These are phyloP conservation scores for Phytoseiulus persimilis DNA, from an alignment of 2,888 invertebrate species.

Conservation along the genomic window DNA sequence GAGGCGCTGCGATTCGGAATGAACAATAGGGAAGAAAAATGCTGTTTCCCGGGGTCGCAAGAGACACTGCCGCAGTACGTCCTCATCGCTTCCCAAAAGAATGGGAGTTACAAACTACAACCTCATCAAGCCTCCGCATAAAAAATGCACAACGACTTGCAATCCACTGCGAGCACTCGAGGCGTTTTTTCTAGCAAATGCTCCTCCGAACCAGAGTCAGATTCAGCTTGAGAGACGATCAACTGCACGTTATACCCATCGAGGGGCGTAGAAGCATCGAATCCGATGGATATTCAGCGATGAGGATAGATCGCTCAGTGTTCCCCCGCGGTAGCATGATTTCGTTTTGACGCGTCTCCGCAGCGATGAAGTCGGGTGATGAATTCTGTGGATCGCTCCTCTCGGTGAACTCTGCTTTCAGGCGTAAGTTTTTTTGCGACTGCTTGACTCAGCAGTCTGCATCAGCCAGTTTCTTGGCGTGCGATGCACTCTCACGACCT, in stretches of 20 bases:
- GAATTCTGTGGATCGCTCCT: background rate
- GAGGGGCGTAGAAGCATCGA: no score
- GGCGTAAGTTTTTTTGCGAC: background rate
- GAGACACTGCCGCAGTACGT: background rate
- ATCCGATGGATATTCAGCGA: no score
- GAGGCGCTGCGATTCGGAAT: background rate
- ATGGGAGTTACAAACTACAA: background rate
- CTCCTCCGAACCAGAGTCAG: background rate
- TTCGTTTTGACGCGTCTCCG: no score
- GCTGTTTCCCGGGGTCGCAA: background rate
- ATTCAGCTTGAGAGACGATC: no score
- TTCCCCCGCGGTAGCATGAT: no score
- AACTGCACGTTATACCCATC: no score
- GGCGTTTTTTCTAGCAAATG: background rate
- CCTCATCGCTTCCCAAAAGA: background rate
- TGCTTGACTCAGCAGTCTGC: background rate
- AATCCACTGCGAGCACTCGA: background rate
- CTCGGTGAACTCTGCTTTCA: background rate
- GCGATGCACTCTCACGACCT: no score
- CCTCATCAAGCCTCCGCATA: background rate
- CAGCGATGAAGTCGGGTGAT: background rate
- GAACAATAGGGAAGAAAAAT: background rate
- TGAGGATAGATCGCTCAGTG: no score
- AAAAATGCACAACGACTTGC: background rate
- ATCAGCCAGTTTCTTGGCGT: background rate